A percentile compares a stretch with the other conserved stretches of the same genome.
phyloP scores from a whole-genome alignment of 1,140 invertebrate species.

The Zaprionus kolodkinae region DNA sequence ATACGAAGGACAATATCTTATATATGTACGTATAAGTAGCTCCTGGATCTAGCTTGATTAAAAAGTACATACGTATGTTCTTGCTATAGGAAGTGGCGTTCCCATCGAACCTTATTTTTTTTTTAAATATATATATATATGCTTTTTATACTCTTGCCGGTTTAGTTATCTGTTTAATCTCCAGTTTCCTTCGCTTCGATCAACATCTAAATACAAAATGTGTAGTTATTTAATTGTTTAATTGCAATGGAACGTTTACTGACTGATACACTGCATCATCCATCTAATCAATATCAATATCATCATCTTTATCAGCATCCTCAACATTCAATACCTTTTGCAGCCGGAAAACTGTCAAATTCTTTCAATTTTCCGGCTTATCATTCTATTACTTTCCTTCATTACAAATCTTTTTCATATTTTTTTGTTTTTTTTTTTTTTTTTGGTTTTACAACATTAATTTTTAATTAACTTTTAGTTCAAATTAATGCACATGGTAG shows the following conservation, averaged over 20 bases:
- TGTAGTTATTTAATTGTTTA: slow-evolving; percentile 60
- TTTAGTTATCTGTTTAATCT: slow-evolving; percentile 35
- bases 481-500: slow-evolving; percentile 79
- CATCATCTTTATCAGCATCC: slow-evolving; percentile 13
- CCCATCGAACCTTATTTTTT: not conserved
- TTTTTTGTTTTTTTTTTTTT: slow-evolving; percentile 58
- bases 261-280: slow-evolving; percentile 21
- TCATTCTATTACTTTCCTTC: slow-evolving; percentile 30
- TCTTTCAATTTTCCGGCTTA: slow-evolving; percentile 55
- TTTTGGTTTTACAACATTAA: slow-evolving; percentile 83
- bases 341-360: slow-evolving; percentile 8
- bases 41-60: slow-evolving; percentile 66
- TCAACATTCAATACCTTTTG: slow-evolving; percentile 30
- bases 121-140: slow-evolving; percentile 28
- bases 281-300: slow-evolving; percentile 14
- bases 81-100: slow-evolving; percentile 30
- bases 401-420: slow-evolving; percentile 10
- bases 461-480: slow-evolving; percentile 80
- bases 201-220: slow-evolving; percentile 74
- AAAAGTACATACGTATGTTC: slow-evolving; percentile 52
- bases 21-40: slow-evolving; percentile 62
- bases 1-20: slow-evolving; percentile 80
- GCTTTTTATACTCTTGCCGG: slow-evolving; percentile 28
- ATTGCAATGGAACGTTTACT: slow-evolving; percentile 75
- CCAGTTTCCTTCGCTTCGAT: slow-evolving; percentile 32